Base-by-base conservation (phyloP, 1,140 invertebrate species). In the Cepaea nemoralis region DNA sequence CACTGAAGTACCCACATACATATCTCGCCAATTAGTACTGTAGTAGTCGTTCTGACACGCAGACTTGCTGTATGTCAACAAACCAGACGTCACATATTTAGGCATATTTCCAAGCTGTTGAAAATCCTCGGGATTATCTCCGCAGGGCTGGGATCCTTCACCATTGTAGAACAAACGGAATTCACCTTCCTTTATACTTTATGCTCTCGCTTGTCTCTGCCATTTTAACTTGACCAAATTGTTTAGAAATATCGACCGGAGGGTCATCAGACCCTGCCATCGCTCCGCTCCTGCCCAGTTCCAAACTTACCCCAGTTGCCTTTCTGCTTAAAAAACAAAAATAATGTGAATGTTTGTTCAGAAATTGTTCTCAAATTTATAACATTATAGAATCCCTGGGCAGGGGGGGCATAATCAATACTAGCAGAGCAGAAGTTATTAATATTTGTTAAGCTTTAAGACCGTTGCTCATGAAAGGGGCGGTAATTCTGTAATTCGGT, bases 401-500 rank as follows among this genome's bases (percentile, higher is more conserved):
- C 31, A 59, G 74, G 74, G 74, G 74, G 74, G 74, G 48, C 74
- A 55, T 63, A 76, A 76, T 76, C 74, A 76, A 76, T 76, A 76
- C 45, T 27, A 63, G 74, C 31, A 31, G 48, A 76, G 74, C 74
- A 76, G 74, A 78, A 78, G 55, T 78, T 78, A 78, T 78, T 78
- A 78, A 78, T 78, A 78, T 78, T 67, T 67, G 76, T 67, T 67
- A 78, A 66, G 76, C 63, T 67, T 78, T 78, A 78, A 78, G 55
- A 55, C 59, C 67, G 33, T 78, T 67, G 40, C 33, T 59, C 3
- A 66, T 78, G 67, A 76, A 78, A 66, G 55, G 45, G 45, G 42
- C 40, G 31, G 76, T 78, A 78, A 78, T 78, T 78, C 76, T 78
- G 76, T n/a, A n/a, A n/a, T n/a, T n/a, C n/a, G n/a, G n/a, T n/a